A percentile compares a stretch with the other conserved stretches of the same genome.
Conservation (phyloP, 2,113 vertebrate genomes). For the Plecturocebus donacophilus region DNA sequence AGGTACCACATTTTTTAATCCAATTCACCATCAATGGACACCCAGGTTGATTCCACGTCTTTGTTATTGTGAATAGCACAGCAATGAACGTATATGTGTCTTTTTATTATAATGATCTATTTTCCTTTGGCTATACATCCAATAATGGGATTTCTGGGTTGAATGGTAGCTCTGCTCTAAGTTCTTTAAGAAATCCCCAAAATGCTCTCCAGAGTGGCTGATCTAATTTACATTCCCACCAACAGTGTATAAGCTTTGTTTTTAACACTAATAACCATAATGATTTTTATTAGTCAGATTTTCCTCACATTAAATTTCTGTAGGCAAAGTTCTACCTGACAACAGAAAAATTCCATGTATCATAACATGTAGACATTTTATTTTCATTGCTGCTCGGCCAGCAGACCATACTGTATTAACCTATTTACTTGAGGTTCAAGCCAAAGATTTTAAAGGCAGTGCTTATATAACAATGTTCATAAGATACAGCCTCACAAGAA, state of each 20-base stretch:
- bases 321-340: conserved; percentile 21
- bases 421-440: conserved; percentile 69
- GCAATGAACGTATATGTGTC: too few species aligned
- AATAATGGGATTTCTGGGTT: too few species aligned
- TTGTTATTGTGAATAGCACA: too few species aligned
- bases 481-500: conserved; percentile 66
- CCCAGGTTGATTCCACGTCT: too few species aligned
- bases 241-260: neutral
- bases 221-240: too few species aligned
- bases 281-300: neutral
- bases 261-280: neutral
- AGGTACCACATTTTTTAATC: too few species aligned
- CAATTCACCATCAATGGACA: too few species aligned
- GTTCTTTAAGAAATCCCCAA: too few species aligned
- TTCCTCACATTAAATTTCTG: neutral
- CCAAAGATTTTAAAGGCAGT: conserved; percentile 65
- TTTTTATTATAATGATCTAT: too few species aligned
- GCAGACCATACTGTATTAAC: conserved; percentile 56
- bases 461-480: conserved; percentile 56
- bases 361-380: conserved; percentile 47
- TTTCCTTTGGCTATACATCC: too few species aligned
- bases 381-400: conserved; percentile 55
- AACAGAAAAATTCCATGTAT: conserved; percentile 42
- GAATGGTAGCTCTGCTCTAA: too few species aligned
- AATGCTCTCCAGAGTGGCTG: too few species aligned